A percentile compares a stretch with the other conserved stretches of the same genome.
Evolutionary conservation across 2,888 invertebrate genomes (phyloP).

Genomic region (Caenorhabditis doughertyi): DNA sequence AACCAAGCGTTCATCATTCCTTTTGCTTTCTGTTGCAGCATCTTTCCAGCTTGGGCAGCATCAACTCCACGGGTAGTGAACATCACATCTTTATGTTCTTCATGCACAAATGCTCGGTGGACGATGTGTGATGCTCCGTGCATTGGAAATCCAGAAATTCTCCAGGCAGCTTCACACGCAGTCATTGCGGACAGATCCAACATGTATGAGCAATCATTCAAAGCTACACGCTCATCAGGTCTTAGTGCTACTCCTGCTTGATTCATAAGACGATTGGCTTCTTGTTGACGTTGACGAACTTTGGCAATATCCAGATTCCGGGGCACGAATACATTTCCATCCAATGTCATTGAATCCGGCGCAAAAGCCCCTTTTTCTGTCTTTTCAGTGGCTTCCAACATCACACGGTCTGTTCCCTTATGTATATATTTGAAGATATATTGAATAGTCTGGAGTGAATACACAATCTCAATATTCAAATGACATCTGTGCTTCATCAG

Average conservation of each 20-base stretch:
- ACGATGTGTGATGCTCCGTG: no score
- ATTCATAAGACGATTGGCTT: slow-evolving; percentile 9
- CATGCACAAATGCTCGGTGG: slow-evolving; percentile 32
- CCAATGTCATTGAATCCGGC: neutral
- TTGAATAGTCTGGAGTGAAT: slow-evolving; percentile 12
- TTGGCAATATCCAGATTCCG: neutral
- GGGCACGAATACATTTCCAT: neutral
- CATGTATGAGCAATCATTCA: slow-evolving; percentile 31
- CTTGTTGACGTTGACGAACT: neutral
- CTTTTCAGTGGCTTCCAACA: slow-evolving; percentile 33
- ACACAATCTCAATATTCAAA: slow-evolving; percentile 35
- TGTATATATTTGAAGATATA: slow-evolving; percentile 49
- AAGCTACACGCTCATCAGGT: neutral
- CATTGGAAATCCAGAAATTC: slow-evolving; percentile 8
- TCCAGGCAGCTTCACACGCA: slow-evolving; percentile 47
- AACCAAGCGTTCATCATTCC: slow-evolving; percentile 47
- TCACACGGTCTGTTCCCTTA: slow-evolving; percentile 37
- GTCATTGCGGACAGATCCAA: slow-evolving; percentile 42
- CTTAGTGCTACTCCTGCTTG: neutral
- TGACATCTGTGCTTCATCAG: slow-evolving; percentile 17
- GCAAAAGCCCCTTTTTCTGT: no score
- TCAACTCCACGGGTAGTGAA: slow-evolving; percentile 8
- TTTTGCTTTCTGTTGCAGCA: neutral
- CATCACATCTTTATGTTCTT: slow-evolving; percentile 19
- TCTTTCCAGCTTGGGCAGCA: neutral